phyloP scores from a whole-genome alignment of 1,140 invertebrate species.

The Ceratina australensis region DNA sequence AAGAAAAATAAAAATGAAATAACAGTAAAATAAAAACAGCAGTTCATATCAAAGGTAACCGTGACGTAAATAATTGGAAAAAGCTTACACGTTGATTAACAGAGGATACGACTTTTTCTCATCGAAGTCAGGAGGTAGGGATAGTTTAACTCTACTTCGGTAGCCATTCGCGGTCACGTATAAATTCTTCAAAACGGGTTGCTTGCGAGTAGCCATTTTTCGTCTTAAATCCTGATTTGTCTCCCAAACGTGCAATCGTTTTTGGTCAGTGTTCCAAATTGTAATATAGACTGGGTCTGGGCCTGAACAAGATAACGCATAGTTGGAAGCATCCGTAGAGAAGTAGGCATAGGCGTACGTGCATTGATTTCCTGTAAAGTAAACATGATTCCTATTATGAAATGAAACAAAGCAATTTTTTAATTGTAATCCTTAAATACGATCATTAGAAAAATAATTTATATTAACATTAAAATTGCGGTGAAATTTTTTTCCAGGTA shows the following conservation, averaged over 20 bases:
- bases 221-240: conserved; percentile 80
- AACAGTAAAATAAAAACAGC: background rate
- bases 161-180: conserved; percentile 82
- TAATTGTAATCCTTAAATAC: background rate
- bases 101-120: conserved; percentile 71
- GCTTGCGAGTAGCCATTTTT: conserved; percentile 79
- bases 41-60: background rate
- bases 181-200: conserved; percentile 82
- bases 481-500: too few species aligned
- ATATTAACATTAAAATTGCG: too few species aligned
- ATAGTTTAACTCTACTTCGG: conserved; percentile 74
- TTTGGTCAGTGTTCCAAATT: conserved; percentile 61
- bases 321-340: conserved; percentile 82
- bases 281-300: conserved; percentile 73
- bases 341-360: conserved; percentile 84
- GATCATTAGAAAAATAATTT: too few species aligned
- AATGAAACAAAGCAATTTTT: background rate
- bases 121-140: conserved; percentile 77
- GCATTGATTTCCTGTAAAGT: conserved; percentile 77
- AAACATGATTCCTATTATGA: background rate
- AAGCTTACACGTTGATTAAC: conserved; percentile 73
- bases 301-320: conserved; percentile 86
- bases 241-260: conserved; percentile 80
- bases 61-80: background rate
- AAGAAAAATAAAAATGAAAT: background rate